Evolutionary conservation across 92 coral and sea anemone species (phyloP), one percentile per base, ranked within the genome.

Genomic region (Virgularia gustaviana): DNA sequence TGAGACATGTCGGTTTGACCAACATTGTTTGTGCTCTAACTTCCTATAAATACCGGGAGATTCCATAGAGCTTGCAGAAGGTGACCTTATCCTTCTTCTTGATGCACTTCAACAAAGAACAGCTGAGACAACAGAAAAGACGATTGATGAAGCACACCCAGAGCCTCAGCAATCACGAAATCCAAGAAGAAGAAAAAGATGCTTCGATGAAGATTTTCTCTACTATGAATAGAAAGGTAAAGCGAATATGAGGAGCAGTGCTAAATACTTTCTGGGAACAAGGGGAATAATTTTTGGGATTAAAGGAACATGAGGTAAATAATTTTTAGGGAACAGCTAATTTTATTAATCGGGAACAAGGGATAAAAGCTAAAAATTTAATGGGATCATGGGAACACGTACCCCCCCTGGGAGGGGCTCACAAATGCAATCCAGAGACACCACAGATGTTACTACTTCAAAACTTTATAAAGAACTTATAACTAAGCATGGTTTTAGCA

Each of bases 81-180:
- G 49, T 59, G 82, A 84, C 63, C 79, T 84, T 79, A 73, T 80
- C 41, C 83, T 80, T 57, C 83, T 85, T n/a, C 89, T 81, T 80
- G 80, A 85, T 76, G 76, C 27, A 39, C 85, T 85, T 76, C 83
- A 81, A 16, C 80, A 77, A n/a, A 80, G 79, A 54, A 78, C 88
- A 79, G 82, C 78, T 47, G 85, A 79, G 77, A 22, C 70, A 60
- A 60, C 12, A 3, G 71, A 9, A 38, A 23, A 36, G 68, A 80
- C 84, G 52, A 84, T 72, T 72, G 60, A 75, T 13, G 77, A 77
- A 47, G 70, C 75, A 71, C 64, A 70, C 53, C 81, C 79, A 81
- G 59, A 65, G 29, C 85, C 36, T 65, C 82, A 77, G 62, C 43
- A 76, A 77, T 43, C 62, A 70, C 85, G 84, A 80, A 80, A 32